Conservation (phyloP, 2,888 invertebrate genomes). For the Flexamia atlantica region DNA sequence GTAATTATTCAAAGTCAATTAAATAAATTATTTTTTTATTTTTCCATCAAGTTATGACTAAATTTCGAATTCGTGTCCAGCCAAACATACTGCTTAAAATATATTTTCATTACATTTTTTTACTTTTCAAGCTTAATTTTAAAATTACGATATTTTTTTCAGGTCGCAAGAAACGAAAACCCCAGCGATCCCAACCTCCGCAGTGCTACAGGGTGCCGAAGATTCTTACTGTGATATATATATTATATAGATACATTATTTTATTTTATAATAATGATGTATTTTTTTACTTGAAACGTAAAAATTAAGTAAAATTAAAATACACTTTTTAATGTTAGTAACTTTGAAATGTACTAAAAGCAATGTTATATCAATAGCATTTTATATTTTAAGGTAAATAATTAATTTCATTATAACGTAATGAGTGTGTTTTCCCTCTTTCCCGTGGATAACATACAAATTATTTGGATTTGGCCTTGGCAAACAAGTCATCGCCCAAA, state of each 20-base stretch:
- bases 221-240: constrained; percentile 15
- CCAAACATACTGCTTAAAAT: too few relatives aligned
- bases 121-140: too few relatives aligned
- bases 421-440: background rate
- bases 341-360: background rate
- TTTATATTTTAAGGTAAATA: constrained; percentile 11
- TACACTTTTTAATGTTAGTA: background rate
- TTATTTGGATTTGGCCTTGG: too few relatives aligned
- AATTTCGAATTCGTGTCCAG: too few relatives aligned
- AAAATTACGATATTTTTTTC: too few relatives aligned
- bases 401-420: background rate
- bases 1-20: too few relatives aligned
- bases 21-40: too few relatives aligned
- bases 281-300: background rate
- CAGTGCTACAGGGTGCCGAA: constrained; percentile 22
- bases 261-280: background rate
- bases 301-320: background rate
- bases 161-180: background rate
- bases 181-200: background rate
- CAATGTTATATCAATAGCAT: constrained; percentile 12
- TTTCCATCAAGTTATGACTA: too few relatives aligned
- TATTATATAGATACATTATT: background rate
- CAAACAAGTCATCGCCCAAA: too few relatives aligned
- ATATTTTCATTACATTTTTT: too few relatives aligned
- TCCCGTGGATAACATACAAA: too few relatives aligned